Base-by-base conservation (phyloP, 2,113 vertebrate species). In the Salvator merianae region DNA sequence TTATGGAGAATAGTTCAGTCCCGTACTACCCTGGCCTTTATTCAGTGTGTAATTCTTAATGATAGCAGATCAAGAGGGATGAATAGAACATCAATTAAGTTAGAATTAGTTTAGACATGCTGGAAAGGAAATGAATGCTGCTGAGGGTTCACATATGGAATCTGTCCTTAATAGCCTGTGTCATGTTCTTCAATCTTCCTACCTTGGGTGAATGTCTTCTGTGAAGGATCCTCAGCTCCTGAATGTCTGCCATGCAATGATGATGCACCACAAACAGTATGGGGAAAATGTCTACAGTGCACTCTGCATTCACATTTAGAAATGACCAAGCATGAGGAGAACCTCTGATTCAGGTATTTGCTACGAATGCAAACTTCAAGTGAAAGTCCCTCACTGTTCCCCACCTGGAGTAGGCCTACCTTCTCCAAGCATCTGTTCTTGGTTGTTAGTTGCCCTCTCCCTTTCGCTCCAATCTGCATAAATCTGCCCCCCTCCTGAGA, bases 21-120 rank as follows among this genome's bases (percentile, higher is more conserved):
- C 86, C 89, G 92, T 80, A 85, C 81, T 68, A 81, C 34, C 74
- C 81, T 86, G 77, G 14, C 28, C 86, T 93, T 86, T 65, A 36
- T 59, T 71, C 85, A 59, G 18, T 82, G 71, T 70, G 40, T 34
- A 86, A 22, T 62, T 89, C 86, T 91, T 77, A 59, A 53, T 78
- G 76, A 74, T 89, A 86, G 86, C 83, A 82, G 55, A 69, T 84
- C 87, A 86, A 70, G 8, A 70, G 50, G 72, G 59, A 71, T 88
- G 87, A 30, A 50, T 79, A 76, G 68, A 90, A 82, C 55, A 65
- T 36, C 88, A 86, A 77, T 87, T 30, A 63, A 18, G 59, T 26
- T 63, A 63, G 20, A 26, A 63, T 63, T 26, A 63, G 59, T 63
- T 63, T 26, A 22, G 24, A 63, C 20, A 63, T 22, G 1, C 34